phyloP scores from a whole-genome alignment of 2,113 vertebrate genomes.

The Solenodon paradoxus region DNA sequence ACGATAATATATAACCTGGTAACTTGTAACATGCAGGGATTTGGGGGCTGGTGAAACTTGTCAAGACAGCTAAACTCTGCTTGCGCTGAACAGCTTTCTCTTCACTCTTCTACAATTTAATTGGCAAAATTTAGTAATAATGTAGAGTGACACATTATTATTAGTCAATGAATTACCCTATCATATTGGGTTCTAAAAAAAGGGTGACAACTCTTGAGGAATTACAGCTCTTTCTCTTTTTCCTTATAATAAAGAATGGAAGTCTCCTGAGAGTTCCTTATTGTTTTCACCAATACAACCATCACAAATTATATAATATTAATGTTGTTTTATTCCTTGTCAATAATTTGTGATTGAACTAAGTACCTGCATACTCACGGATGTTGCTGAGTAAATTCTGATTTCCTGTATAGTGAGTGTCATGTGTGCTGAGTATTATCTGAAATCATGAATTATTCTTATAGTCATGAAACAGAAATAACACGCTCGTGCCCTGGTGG shows the following conservation, averaged over 20 bases:
- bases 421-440: neutral
- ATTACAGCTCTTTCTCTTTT: neutral
- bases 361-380: neutral
- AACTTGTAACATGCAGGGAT: neutral
- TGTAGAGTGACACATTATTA: neutral
- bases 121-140: constrained; percentile 3
- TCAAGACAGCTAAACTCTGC: neutral
- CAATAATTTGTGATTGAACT: constrained; percentile 8
- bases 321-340: constrained; percentile 19
- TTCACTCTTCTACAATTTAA: neutral
- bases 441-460: neutral
- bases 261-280: neutral
- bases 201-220: too few species aligned
- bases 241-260: neutral
- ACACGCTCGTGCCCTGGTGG: too few species aligned
- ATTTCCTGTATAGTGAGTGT: neutral
- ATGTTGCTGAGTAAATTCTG: neutral
- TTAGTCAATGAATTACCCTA: neutral
- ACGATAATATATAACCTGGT: neutral
- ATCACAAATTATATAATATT: neutral
- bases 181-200: constrained; percentile 4
- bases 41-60: neutral
- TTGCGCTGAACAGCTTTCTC: neutral
- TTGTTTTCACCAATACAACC: neutral
- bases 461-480: neutral